Percentiles rank a stretch among this genome's conserved stretches.
These are phyloP conservation scores for Pempheris klunzingeri DNA, from an alignment of 2,797 vertebrate species.

Conservation along the genomic window DNA sequence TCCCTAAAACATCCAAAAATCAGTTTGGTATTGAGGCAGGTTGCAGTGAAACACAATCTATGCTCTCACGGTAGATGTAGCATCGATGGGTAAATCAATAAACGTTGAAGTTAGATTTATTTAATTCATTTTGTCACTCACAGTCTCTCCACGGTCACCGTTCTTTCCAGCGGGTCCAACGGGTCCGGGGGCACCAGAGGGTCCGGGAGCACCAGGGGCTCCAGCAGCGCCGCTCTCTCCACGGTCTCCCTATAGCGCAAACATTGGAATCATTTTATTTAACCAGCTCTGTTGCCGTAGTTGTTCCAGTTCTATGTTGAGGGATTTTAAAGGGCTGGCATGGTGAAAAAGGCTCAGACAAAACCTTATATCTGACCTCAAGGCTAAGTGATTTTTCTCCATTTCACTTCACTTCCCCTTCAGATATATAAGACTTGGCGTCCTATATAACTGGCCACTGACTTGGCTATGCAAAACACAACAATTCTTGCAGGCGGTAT, in stretches of 20 bases:
- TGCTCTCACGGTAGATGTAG: not conserved
- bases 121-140: slow-evolving; percentile 76
- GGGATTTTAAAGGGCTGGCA: not conserved
- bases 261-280: not conserved
- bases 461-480: not conserved
- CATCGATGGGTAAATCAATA: not conserved
- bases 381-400: not conserved
- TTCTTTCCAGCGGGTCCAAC: slow-evolving; percentile 95
- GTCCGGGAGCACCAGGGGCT: slow-evolving; percentile 94
- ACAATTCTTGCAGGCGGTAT: too few relatives aligned
- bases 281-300: not conserved
- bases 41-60: slow-evolving; percentile 9
- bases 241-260: slow-evolving; percentile 90
- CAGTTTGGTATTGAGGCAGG: not conserved
- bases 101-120: not conserved
- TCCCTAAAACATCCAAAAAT: slow-evolving; percentile 84
- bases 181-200: slow-evolving; percentile 94
- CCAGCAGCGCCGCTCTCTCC: slow-evolving; percentile 92
- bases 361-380: not conserved
- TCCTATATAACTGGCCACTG: not conserved
- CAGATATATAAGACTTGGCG: not conserved
- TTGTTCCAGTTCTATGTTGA: not conserved
- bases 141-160: slow-evolving; percentile 96
- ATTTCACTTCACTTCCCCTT: not conserved
- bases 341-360: not conserved